Conservation (phyloP, 30 jellyfish, hydroid and myxozoan species). For the Cassiopea andromeda region DNA sequence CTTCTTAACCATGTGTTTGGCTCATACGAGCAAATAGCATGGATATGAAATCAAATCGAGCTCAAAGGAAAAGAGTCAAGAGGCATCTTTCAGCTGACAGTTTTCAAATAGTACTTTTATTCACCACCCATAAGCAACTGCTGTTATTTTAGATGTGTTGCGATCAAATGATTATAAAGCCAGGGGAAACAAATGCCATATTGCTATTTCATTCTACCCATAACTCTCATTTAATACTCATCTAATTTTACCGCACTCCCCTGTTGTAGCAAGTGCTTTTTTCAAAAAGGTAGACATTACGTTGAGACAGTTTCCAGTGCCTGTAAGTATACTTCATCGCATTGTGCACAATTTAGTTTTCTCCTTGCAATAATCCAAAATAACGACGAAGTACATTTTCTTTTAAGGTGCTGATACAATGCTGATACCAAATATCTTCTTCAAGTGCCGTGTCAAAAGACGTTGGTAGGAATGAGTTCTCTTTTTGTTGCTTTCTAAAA, state of each 20-base stretch:
- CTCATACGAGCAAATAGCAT: not conserved
- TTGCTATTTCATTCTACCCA: not conserved
- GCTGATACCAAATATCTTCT: no score
- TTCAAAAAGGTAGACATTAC: not conserved
- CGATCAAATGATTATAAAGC: not conserved
- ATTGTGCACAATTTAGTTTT: not conserved
- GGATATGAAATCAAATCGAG: not conserved
- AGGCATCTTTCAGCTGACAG: not conserved
- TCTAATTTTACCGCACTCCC: not conserved
- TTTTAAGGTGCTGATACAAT: no score
- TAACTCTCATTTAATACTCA: not conserved
- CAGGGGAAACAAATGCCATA: not conserved
- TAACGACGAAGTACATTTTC: no score
- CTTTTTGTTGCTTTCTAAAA: no score
- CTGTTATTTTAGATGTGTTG: not conserved
- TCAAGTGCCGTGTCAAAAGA: no score
- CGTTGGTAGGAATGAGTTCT: no score
- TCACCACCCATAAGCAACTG: not conserved
- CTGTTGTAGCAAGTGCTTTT: not conserved
- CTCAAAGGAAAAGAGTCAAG: not conserved
- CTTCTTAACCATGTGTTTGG: not conserved
- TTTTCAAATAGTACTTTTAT: not conserved
- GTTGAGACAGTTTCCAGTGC: not conserved
- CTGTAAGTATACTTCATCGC: not conserved
- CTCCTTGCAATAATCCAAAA: no score